Evolutionary conservation across 2,113 vertebrate genomes (phyloP), one percentile per base, ranked within the genome.

Genomic region (Aegithalos caudatus): DNA sequence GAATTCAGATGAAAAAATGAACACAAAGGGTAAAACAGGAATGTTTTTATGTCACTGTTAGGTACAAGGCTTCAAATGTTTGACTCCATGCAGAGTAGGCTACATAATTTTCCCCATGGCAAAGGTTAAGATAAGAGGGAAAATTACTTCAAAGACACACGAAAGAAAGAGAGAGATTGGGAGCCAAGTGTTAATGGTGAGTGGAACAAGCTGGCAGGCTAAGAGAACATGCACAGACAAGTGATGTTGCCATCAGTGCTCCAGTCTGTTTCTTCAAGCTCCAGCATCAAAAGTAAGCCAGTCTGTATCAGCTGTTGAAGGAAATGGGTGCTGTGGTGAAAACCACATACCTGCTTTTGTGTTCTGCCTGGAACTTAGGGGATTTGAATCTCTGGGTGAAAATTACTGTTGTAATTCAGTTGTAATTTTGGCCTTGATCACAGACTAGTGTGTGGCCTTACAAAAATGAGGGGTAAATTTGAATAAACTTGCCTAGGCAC

Each of bases 1-100:
- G 54, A 73, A 50, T 83, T 81, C 10, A 40, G n/a, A 45, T 57
- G 37, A 70, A 74, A 58, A 78, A 45, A 35, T n/a, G 7, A 85
- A 67, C 24, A 4, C 10, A 31, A 83, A 95, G 23, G 20, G n/a
- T 91, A 37, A 53, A 92, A 37, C 25, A 61, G 58, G 42, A 82
- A n/a, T 1, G 0, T 44, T 12, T 35, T 1, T 21, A 64, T 67
- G n/a, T 76, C 16, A 38, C 7, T 5, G 5, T 65, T 48, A 90
- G 47, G 31, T 77, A 50, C 23, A 17, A 20, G 73, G 62, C 50
- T 88, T 80, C n/a, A 28, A 45, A 31, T 31, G 24, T 60, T 79
- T 92, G 60, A 72, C 15, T 95, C 18, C 25, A 6, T 70, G 54
- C n/a, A 83, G 53, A 69, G 37, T 29, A 54, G 11, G 29, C 83